Evolutionary conservation across 2,113 vertebrate species (phyloP), one percentile per base, ranked within the genome.

Genomic region (Microcebus murinus): DNA sequence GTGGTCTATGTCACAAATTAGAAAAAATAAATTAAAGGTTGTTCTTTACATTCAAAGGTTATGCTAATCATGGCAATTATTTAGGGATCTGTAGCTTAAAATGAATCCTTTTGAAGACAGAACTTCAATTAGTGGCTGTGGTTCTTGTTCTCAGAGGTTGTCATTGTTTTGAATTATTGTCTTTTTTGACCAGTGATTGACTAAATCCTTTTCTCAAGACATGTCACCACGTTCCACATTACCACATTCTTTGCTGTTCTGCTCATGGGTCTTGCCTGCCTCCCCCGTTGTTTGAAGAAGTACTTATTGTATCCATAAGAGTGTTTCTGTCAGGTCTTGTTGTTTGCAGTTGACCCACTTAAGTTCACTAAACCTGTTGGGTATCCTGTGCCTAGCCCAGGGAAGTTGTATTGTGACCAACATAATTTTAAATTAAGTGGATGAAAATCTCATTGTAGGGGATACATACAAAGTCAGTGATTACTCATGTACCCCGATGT

Each of bases 31-130:
- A 31, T 57, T 57, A n/a, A 79, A 79, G 1, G 1, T 42, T 76
- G 36, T 55, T 59, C 48, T 92, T 90, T 86, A 67, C n/a, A 36
- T 73, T 74, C 36, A 87, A 67, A 77, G 67, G 34, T 81, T 87
- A 74, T 95, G 76, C 68, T 86, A 42, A 79, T 73, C 23, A 36
- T 74, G 57, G 13, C 18, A 65, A 42, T 94, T 90, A 88, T 73
- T 93, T 85, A 17, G 48, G 59, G 48, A 79, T 89, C n/a, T 55
- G 29, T 71, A 83, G 13, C 59, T 94, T 73, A 36, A 45, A 50
- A 71, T n/a, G 73, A 87, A 92, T 36, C 34, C 8, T 63, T 95
- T 79, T 95, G 91, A 97, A 95, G 23, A 70, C 36, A 81, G 57
- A 79, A n/a, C 27, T 96, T 70, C 52, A 65, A 79, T 82, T 87